Base-by-base conservation (phyloP, 1,140 invertebrate species). In the Drosophila arizonae region DNA sequence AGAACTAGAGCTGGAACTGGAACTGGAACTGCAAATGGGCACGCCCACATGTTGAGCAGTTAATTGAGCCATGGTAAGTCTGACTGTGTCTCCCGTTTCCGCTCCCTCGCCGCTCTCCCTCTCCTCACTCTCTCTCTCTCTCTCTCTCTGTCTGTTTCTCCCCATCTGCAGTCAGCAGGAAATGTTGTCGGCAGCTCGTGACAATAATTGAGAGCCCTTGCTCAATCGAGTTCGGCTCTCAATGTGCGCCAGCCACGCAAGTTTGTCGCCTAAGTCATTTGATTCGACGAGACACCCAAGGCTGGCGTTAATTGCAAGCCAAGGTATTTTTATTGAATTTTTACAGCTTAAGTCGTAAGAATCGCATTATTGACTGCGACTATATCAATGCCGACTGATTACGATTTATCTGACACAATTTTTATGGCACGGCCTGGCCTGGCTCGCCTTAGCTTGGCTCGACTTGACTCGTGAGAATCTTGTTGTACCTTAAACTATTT, bases 361-460 rank as follows among this genome's bases (percentile, higher is more conserved):
- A 51, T 56, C 21, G 52, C 52, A 70, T 64, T 56, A 57, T 52
- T 17, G 54, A 60, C 55, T 10, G 43, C 43, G 62, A 72, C 68
- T 57, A 72, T 72, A 72, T 65, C 62, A 57, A 50, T 69, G 55
- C 70, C 74, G 68, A n/a, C 58, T 86, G 82, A 86, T 86, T 86
- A 86, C 82, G 81, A 86, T 86, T 86, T 87, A 86, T 86, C 86
- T 86, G 82, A 86, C 82, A 86, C 81, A 73, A 65, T 81, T 86
- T 87, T 86, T 86, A 86, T 76, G 65, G 78, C 71, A 64, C 36
- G 36, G 63, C 55, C 28, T 11, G 36, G 36, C 36, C 11, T 8
- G 43, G 66, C 65, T 26, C 17, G 73, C 75, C 77, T 70, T 65
- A 77, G 63, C 60, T 28, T 36, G 10, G 63, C 60, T 36, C 8